These are phyloP conservation scores for Engystomops pustulosus DNA, from an alignment of 2,113 vertebrate species.

Conservation along the genomic window DNA sequence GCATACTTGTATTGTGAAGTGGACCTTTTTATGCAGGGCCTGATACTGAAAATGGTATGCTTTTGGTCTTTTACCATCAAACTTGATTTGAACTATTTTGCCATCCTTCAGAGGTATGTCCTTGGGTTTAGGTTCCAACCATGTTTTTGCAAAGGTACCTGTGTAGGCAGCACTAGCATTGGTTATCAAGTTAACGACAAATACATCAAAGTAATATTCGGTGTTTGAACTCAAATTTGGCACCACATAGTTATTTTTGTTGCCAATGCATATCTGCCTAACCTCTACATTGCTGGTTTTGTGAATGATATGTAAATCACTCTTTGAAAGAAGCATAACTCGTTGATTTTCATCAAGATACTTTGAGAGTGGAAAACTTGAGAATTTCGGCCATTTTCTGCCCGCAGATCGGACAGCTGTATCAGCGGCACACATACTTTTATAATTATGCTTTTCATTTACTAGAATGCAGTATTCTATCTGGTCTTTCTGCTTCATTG, in stretches of 20 bases:
- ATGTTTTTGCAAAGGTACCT: constrained; percentile 79
- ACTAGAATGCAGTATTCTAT: constrained; percentile 85
- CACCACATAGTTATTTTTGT: constrained; percentile 81
- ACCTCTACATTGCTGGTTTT: constrained; percentile 67
- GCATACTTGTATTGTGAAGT: constrained; percentile 84
- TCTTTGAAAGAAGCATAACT: constrained; percentile 65
- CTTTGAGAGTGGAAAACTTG: constrained; percentile 63
- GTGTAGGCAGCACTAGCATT: constrained; percentile 80
- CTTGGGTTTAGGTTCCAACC: constrained; percentile 76
- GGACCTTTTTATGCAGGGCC: constrained; percentile 79
- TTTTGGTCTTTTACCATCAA: constrained; percentile 70
- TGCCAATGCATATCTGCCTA: constrained; percentile 78
- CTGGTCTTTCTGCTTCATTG: constrained; percentile 66
- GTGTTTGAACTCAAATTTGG: constrained; percentile 80
- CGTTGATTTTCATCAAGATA: constrained; percentile 64
- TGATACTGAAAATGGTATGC: constrained; percentile 78
- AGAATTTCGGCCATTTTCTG: constrained; percentile 41
- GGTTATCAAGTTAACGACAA: constrained; percentile 80
- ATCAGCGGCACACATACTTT: constrained; percentile 81
- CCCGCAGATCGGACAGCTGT: constrained; percentile 65
- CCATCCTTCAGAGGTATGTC: constrained; percentile 78
- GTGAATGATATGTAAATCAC: constrained; percentile 65
- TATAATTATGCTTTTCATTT: constrained; percentile 83
- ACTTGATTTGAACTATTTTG: constrained; percentile 77
- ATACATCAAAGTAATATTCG: constrained; percentile 87